Evolutionary conservation across 2,797 vertebrate species (phyloP), one percentile per base, ranked within the genome.

Genomic region (Ceyx erithaca): DNA sequence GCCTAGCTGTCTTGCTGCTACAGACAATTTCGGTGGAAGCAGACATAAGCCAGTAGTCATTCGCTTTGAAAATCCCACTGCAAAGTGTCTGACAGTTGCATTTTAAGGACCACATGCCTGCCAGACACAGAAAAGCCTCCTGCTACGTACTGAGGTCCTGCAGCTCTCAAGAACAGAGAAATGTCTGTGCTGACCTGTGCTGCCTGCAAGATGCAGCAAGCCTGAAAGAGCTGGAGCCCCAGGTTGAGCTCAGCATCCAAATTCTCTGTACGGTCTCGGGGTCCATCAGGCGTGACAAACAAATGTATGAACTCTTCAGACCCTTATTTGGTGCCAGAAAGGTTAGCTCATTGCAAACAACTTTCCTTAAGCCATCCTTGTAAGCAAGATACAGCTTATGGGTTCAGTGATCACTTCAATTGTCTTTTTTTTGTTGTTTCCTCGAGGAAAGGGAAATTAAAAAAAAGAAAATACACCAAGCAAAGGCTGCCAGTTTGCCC

Each of bases 91-190:
- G 91, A 52, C 76, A 66, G 82, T 10, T 80, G 85, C 43, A 22
- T 93, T 87, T 92, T 49, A 70, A 92, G 94, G 92, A 81, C 80
- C 91, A 73, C 87, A 26, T 23, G 80, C 89, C 92, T 81, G 89
- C 89, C 95, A 91, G 91, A 69, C 87, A 63, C n/a, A 40, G 77
- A 77, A 77, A 55, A 57, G 63, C 76, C 63, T 91, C 72, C 88
- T 79, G 80, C 94, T 76, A 76, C 0, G 1, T 26, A 8, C 88
- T 0, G 5, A 78, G 63, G 48, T 72, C 80, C 87, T 59, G 75
- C 90, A 70, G 85, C 61, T 67, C 85, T 20, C 5, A 1, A 79
- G 83, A 84, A 31, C 78, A 67, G 70, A 71, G 87, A 61, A 73
- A 57, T 0, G 26, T 37, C 89, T 1, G 4, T 4, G 73, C 71